phyloP scores from a whole-genome alignment of 2,113 vertebrate species.

The Opisthocomus hoazin region DNA sequence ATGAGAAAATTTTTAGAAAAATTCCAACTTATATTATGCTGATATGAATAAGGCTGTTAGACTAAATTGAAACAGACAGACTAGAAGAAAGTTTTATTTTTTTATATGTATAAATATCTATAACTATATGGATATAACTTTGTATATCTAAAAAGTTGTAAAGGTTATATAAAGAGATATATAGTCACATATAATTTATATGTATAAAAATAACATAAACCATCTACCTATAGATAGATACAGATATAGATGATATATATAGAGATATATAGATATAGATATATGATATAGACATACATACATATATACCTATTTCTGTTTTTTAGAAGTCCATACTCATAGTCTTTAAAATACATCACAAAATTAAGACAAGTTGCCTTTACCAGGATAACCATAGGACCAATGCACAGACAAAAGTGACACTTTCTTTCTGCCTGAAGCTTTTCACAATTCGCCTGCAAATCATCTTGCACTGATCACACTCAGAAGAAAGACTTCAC shows the following conservation, averaged over 20 bases:
- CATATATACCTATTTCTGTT: not conserved
- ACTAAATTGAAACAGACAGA: no score
- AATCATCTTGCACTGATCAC: not conserved
- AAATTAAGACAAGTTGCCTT: not conserved
- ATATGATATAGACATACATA: not conserved
- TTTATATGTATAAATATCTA: not conserved
- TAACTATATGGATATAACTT: not conserved
- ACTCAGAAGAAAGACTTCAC: not conserved
- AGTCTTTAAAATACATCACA: not conserved
- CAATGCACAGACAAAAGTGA: not conserved
- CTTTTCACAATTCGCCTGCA: not conserved
- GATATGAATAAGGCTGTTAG: not conserved
- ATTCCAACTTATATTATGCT: not conserved
- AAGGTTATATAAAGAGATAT: not conserved
- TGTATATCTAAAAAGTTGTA: not conserved
- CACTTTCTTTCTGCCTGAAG: not conserved
- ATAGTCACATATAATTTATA: not conserved
- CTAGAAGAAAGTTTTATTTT: not conserved
- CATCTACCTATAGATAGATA: not conserved
- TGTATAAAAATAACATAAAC: not conserved
- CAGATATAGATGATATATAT: not conserved
- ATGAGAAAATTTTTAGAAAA: not conserved
- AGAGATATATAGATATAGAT: not conserved
- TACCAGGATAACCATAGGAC: not conserved
- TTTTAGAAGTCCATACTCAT: not conserved